These are phyloP conservation scores for Pilophorus perplexus DNA, from an alignment of 2,888 invertebrate genomes.

Conservation along the genomic window DNA sequence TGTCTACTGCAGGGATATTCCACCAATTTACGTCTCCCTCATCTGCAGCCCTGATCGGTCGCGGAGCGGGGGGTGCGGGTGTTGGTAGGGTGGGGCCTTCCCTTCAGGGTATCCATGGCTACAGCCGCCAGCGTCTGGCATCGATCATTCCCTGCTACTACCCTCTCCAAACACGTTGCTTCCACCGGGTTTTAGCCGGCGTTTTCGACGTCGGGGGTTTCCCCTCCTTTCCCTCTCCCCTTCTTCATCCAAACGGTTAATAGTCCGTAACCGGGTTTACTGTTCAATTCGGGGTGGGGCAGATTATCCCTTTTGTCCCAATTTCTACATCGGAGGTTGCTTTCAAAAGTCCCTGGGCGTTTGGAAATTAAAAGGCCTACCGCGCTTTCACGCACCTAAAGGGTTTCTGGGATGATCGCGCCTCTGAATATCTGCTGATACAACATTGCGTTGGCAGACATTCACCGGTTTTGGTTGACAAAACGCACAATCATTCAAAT, in stretches of 20 bases:
- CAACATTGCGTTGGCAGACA: no score
- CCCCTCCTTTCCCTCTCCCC: not conserved
- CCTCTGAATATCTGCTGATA: no score
- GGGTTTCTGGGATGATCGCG: no score
- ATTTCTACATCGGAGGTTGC: no score
- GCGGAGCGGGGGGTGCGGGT: constrained; percentile 35
- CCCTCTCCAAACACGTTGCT: constrained; percentile 36
- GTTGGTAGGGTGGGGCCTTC: constrained; percentile 41
- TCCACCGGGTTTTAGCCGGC: constrained; percentile 1
- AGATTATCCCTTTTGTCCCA: not conserved
- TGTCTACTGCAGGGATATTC: no score
- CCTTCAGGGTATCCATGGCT: constrained; percentile 44
- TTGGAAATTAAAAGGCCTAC: no score
- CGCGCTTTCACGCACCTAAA: no score
- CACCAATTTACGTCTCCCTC: no score
- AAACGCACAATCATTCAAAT: no score
- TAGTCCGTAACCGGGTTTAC: constrained; percentile 19
- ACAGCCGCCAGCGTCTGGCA: constrained; percentile 47
- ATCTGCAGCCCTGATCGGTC: no score
- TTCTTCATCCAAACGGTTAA: constrained; percentile 15
- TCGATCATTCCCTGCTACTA: constrained; percentile 45
- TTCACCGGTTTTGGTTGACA: no score
- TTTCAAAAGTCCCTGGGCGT: no score
- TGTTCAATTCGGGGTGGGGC: constrained; percentile 12
- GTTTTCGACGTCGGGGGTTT: constrained; percentile 20